Evolutionary conservation across 30 jellyfish, hydroid and myxozoan genomes (phyloP).

Genomic region (Aurelia coerulea): DNA sequence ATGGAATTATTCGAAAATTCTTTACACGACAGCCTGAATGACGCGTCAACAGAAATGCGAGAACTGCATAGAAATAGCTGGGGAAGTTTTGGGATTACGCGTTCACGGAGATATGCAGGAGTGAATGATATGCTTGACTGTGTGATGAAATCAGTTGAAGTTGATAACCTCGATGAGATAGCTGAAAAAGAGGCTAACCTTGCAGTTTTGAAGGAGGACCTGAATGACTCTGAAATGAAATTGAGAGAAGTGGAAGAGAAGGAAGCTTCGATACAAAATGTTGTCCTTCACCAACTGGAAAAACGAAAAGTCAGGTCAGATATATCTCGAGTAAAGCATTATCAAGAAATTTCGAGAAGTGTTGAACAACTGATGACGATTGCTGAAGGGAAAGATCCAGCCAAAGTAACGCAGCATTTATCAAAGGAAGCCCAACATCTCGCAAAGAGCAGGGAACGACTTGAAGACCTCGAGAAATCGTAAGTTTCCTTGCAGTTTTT

Average conservation of each 20-base stretch:
- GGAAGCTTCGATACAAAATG: conserved; percentile 44
- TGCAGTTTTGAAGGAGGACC: conserved; percentile 18
- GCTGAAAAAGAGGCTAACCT: conserved; percentile 67
- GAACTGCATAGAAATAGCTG: conserved; percentile 54
- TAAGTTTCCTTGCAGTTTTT: background rate
- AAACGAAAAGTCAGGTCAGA: conserved; percentile 51
- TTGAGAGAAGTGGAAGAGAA: conserved; percentile 57
- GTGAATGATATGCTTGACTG: conserved; percentile 30
- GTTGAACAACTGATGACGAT: conserved; percentile 67
- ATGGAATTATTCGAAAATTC: conserved; percentile 66
- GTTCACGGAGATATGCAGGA: conserved; percentile 14
- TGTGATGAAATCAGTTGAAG: conserved; percentile 53
- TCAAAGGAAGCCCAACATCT: conserved; percentile 66
- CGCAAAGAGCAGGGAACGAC: conserved; percentile 62
- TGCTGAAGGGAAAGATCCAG: conserved; percentile 69
- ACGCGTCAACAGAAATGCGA: conserved; percentile 43
- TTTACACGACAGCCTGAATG: conserved; percentile 32
- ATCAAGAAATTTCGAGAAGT: conserved; percentile 68
- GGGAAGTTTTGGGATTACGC: conserved; percentile 49
- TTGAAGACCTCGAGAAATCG: conserved; percentile 66
- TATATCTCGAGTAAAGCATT: conserved; percentile 50
- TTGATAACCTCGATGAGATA: conserved; percentile 52
- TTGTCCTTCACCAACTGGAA: conserved; percentile 35
- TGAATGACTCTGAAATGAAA: conserved; percentile 19
- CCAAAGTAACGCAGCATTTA: conserved; percentile 32